Conservation (phyloP, 2,797 vertebrate genomes). For the Mormyrus hasselquistii region DNA sequence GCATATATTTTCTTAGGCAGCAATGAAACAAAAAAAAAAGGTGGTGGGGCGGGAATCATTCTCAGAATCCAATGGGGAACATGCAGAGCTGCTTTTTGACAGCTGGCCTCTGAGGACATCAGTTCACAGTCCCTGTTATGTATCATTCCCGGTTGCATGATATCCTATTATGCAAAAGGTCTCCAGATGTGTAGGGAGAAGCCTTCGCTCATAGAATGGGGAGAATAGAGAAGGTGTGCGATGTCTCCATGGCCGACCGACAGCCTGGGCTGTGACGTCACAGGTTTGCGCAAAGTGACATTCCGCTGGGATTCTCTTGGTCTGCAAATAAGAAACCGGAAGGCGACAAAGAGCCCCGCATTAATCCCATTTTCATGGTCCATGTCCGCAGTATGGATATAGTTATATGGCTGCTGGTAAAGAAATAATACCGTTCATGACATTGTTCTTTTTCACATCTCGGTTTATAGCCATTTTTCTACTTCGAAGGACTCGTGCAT, state of each 20-base stretch:
- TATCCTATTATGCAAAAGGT: slow-evolving; percentile 30
- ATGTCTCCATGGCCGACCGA: neutral
- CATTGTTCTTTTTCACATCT: neutral
- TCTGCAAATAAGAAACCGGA: neutral
- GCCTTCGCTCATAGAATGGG: neutral
- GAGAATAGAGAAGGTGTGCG: neutral
- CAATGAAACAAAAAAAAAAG: neutral
- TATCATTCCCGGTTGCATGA: slow-evolving; percentile 22
- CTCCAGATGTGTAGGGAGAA: slow-evolving; percentile 22
- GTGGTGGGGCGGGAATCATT: neutral
- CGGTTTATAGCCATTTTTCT: neutral
- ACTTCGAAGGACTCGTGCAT: neutral
- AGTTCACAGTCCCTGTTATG: neutral
- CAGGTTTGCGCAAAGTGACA: neutral
- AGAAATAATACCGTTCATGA: neutral
- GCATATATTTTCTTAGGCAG: neutral
- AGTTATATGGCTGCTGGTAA: neutral
- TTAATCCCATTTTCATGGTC: neutral
- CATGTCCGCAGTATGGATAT: neutral
- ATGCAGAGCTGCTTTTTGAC: neutral
- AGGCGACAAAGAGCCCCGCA: neutral
- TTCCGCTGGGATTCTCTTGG: neutral
- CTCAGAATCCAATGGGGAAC: neutral
- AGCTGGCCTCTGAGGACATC: slow-evolving; percentile 15
- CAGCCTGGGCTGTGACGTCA: neutral